Conservation (phyloP, 2,113 vertebrate genomes). For the Macroglossus sobrinus region DNA sequence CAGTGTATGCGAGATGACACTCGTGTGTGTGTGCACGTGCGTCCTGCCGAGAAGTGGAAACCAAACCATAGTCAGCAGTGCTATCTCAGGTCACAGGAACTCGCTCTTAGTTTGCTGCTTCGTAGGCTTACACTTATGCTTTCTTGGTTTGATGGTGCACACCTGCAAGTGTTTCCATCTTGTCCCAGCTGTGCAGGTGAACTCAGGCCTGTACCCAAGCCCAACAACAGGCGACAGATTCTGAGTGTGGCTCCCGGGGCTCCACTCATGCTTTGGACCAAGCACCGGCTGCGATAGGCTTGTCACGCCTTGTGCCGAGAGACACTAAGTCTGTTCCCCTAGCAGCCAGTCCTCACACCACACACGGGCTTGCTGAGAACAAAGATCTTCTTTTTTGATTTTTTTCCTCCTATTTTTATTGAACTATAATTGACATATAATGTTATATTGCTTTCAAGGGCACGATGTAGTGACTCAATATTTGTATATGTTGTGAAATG, state of each 20-base stretch:
- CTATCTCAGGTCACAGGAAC: not conserved
- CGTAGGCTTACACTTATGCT: not conserved
- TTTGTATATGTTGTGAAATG: not conserved
- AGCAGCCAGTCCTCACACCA: rapidly evolving
- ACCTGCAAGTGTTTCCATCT: not conserved
- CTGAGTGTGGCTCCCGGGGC: not conserved
- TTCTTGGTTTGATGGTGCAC: not conserved
- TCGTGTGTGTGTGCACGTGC: rapidly evolving
- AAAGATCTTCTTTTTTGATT: not conserved
- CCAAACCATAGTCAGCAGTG: not conserved
- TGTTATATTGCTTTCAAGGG: not conserved
- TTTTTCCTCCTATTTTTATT: not conserved
- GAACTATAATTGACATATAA: not conserved
- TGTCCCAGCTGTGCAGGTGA: not conserved
- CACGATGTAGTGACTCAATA: not conserved
- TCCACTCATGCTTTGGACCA: not conserved
- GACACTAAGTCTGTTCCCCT: not conserved
- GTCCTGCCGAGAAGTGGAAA: not conserved
- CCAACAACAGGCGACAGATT: not conserved
- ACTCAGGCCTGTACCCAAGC: not conserved
- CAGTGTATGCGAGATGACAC: rapidly evolving
- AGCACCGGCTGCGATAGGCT: not conserved
- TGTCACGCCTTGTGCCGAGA: not conserved
- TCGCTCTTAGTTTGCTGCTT: not conserved
- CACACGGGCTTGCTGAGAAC: not conserved